phyloP scores from a whole-genome alignment of 2,888 invertebrate species.

The Bombyx huttoni region DNA sequence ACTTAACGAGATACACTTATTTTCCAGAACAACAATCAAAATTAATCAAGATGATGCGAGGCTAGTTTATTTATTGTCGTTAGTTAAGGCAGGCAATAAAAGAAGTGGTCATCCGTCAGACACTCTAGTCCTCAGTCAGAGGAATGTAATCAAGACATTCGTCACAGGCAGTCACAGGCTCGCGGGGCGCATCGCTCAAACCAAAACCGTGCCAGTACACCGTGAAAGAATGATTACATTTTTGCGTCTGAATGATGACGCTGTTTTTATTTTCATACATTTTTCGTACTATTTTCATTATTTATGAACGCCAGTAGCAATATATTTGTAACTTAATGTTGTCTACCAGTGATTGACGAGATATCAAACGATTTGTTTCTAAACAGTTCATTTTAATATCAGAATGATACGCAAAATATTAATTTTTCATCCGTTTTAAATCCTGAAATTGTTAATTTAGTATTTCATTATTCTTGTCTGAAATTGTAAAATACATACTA shows the following conservation, averaged over 20 bases:
- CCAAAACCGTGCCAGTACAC: slow-evolving; percentile 20
- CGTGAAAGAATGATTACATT: slow-evolving; percentile 33
- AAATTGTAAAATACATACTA: neutral
- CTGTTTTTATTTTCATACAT: slow-evolving; percentile 16
- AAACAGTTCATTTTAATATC: no score
- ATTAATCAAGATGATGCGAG: slow-evolving; percentile 11
- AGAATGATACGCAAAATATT: no score
- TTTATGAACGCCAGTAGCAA: neutral
- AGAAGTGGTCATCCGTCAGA: slow-evolving; percentile 50
- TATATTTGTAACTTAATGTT: neutral
- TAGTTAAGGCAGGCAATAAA: slow-evolving; percentile 34
- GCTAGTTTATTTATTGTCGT: slow-evolving; percentile 34
- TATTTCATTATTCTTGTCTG: no score
- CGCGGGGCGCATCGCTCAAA: slow-evolving; percentile 29
- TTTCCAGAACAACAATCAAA: no score
- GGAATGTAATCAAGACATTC: slow-evolving; percentile 59
- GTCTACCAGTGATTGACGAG: no score
- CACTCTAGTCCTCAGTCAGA: slow-evolving; percentile 38
- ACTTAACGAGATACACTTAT: no score
- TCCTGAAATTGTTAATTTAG: no score
- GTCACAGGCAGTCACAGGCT: slow-evolving; percentile 41
- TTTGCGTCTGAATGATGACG: slow-evolving; percentile 33
- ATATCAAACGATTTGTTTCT: no score
- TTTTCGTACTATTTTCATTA: slow-evolving; percentile 2
- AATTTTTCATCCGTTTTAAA: no score